Conservation (phyloP, 2,797 vertebrate genomes). For the Poeciliopsis turneri region DNA sequence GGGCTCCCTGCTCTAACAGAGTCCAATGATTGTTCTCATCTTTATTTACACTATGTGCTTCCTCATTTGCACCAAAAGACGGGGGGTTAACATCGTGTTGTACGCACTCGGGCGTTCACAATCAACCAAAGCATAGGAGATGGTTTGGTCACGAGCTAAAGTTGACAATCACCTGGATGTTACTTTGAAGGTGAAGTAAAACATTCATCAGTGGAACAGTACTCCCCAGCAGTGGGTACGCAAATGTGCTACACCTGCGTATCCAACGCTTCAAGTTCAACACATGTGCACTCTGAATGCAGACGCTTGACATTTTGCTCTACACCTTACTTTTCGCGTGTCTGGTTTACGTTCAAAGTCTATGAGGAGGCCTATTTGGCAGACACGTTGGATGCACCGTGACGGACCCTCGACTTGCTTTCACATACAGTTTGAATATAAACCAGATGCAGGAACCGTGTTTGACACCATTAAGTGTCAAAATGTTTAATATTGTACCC, state of each 20-base stretch:
- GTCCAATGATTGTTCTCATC: constrained; percentile 68
- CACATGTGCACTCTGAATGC: too few species aligned
- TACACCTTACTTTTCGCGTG: too few species aligned
- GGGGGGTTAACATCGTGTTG: constrained; percentile 14
- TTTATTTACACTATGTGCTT: constrained; percentile 62
- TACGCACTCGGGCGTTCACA: constrained; percentile 7
- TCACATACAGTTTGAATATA: too few species aligned
- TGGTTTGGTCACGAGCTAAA: background rate
- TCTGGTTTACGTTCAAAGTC: too few species aligned
- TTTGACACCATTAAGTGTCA: background rate
- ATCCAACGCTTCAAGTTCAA: too few species aligned
- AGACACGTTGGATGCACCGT: too few species aligned
- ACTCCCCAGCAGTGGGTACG: background rate
- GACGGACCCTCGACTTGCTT: too few species aligned
- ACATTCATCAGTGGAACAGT: background rate
- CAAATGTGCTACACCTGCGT: too few species aligned
- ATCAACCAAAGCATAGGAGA: background rate
- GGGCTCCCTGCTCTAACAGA: constrained; percentile 42
- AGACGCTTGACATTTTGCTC: too few species aligned
- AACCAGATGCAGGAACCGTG: too few species aligned
- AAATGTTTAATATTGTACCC: background rate
- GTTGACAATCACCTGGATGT: background rate
- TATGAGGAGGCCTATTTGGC: too few species aligned
- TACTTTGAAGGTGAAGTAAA: background rate
- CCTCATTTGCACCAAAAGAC: constrained; percentile 32